Evolutionary conservation across 2,888 invertebrate genomes (phyloP).

Genomic region (Orthonevra nobilis): DNA sequence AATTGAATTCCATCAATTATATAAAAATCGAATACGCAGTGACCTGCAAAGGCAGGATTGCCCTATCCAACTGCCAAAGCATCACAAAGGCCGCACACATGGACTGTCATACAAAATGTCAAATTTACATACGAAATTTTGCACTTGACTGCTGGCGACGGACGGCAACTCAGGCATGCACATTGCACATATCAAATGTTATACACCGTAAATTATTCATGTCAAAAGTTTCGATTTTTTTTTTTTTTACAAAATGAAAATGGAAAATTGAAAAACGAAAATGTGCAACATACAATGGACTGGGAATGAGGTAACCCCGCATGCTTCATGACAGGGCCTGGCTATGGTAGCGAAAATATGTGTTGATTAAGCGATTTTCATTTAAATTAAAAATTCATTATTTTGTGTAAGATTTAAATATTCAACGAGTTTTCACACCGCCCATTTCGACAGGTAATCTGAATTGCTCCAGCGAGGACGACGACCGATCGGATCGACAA

Average conservation of each 20-base stretch:
- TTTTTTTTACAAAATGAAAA: conserved; percentile 57
- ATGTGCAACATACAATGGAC: neutral
- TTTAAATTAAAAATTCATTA: conserved; percentile 70
- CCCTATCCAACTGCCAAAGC: conserved; percentile 21
- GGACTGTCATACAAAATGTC: conserved; percentile 56
- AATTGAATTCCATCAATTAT: conserved; percentile 60
- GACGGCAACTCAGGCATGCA: conserved; percentile 32
- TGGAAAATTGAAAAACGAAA: conserved; percentile 64
- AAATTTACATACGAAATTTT: conserved; percentile 63
- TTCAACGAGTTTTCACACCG: conserved; percentile 65
- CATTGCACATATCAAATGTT: conserved; percentile 63
- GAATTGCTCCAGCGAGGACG: conserved; percentile 21
- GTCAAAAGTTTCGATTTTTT: conserved; percentile 68
- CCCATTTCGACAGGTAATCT: conserved; percentile 19
- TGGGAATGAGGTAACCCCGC: neutral
- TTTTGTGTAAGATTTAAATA: conserved; percentile 70
- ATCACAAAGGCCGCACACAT: conserved; percentile 42
- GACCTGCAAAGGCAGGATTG: conserved; percentile 47
- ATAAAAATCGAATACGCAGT: conserved; percentile 62
- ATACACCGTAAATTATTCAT: conserved; percentile 64
- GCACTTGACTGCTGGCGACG: conserved; percentile 48
- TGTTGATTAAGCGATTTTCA: conserved; percentile 70
- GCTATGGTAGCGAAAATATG: conserved; percentile 12
- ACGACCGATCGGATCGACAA: neutral
- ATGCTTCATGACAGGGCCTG: neutral